These are phyloP conservation scores for Orchestes rusci DNA, from an alignment of 2,888 invertebrate species.

Conservation along the genomic window DNA sequence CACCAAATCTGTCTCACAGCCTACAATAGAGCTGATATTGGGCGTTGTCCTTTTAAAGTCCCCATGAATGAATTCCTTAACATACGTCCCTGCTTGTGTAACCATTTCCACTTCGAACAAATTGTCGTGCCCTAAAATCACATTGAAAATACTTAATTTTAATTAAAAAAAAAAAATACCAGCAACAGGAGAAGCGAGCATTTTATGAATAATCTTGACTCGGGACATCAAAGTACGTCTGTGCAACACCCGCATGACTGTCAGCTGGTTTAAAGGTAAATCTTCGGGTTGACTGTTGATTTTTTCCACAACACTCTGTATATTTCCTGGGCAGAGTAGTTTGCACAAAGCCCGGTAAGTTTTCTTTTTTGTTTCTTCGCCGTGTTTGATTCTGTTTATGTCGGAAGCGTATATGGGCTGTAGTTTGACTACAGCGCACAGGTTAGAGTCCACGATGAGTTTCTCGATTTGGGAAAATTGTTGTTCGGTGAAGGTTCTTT, in stretches of 20 bases:
- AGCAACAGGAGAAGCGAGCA: slow-evolving; percentile 52
- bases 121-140: slow-evolving; percentile 41
- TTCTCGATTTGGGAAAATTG: slow-evolving; percentile 51
- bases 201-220: slow-evolving; percentile 56
- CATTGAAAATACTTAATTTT: neutral
- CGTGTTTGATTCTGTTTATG: slow-evolving; percentile 45
- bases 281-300: slow-evolving; percentile 36
- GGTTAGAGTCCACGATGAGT: slow-evolving; percentile 1
- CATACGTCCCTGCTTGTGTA: slow-evolving; percentile 91
- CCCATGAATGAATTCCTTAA: slow-evolving; percentile 96
- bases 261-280: slow-evolving; percentile 68
- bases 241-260: slow-evolving; percentile 87
- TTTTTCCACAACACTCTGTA: slow-evolving; percentile 48
- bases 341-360: slow-evolving; percentile 75
- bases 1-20: slow-evolving; percentile 71
- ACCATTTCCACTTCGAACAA: slow-evolving; percentile 61
- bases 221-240: slow-evolving; percentile 68
- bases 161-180: slow-evolving; percentile 32
- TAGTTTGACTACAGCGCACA: slow-evolving; percentile 55
- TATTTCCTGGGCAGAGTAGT: slow-evolving; percentile 38
- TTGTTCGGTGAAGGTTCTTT: slow-evolving; percentile 46
- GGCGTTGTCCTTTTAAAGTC: slow-evolving; percentile 88
- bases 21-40: slow-evolving; percentile 61
- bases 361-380: slow-evolving; percentile 84
- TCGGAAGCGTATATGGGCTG: slow-evolving; percentile 56